These are phyloP conservation scores for Misgurnus anguillicaudatus DNA, from an alignment of 2,113 vertebrate species.

Conservation along the genomic window DNA sequence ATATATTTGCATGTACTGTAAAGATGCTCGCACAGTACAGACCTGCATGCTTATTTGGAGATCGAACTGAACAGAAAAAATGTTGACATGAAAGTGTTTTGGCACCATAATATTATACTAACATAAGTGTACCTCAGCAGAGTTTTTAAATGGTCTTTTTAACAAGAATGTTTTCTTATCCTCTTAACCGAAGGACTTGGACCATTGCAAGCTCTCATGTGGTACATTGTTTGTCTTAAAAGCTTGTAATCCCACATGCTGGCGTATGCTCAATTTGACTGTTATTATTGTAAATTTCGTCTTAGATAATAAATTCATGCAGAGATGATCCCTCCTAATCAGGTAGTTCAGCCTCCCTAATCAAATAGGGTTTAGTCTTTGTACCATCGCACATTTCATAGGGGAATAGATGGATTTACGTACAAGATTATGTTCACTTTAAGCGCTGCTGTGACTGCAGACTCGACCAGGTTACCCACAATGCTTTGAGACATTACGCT, in stretches of 20 bases:
- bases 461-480: background rate
- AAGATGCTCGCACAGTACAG: too few relatives aligned
- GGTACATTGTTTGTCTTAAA: slow-evolving; percentile 28
- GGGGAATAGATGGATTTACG: slow-evolving; percentile 26
- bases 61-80: too few relatives aligned
- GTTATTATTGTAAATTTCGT: slow-evolving; percentile 40
- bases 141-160: too few relatives aligned
- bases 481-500: background rate
- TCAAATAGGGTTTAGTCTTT: slow-evolving; percentile 22
- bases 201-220: slow-evolving; percentile 25
- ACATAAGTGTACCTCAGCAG: too few relatives aligned
- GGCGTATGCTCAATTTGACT: slow-evolving; percentile 22
- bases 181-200: slow-evolving; percentile 2
- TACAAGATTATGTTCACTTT: slow-evolving; percentile 4
- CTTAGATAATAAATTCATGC: slow-evolving; percentile 38
- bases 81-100: too few relatives aligned
- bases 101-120: too few relatives aligned
- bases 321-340: slow-evolving; percentile 38
- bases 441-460: background rate
- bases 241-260: slow-evolving; percentile 38
- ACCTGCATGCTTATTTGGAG: too few relatives aligned
- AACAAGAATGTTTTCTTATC: background rate
- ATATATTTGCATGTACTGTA: background rate
- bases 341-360: slow-evolving; percentile 23
- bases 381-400: slow-evolving; percentile 1